Percentiles rank a stretch among this genome's conserved stretches.
phyloP scores from a whole-genome alignment of 1,140 invertebrate species.

The Pararge aegeria region DNA sequence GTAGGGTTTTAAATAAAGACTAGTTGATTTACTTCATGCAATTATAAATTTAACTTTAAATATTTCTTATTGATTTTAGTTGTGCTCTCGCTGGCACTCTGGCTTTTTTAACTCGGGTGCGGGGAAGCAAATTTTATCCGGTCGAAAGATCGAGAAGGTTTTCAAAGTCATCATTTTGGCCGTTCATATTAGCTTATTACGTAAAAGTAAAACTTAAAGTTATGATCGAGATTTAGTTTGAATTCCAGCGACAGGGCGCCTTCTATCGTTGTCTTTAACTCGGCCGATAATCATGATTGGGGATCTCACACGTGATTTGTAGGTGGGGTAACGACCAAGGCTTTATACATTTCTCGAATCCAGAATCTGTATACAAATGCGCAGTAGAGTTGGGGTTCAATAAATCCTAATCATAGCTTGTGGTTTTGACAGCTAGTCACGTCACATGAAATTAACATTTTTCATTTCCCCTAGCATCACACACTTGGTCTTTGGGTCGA shows the following conservation, averaged over 20 bases:
- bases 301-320: no score
- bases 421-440: conserved; percentile 68
- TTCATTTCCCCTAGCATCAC: conserved; percentile 30
- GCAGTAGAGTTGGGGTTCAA: not conserved
- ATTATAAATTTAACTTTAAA: not conserved
- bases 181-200: no score
- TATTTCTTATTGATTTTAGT: not conserved
- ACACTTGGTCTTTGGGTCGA: not conserved
- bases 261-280: no score
- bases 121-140: no score
- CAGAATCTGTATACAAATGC: no score
- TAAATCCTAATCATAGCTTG: conserved; percentile 24
- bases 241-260: no score
- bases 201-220: no score
- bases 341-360: no score
- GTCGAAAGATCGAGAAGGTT: not conserved
- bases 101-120: not conserved
- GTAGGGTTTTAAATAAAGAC: not conserved
- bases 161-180: no score
- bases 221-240: no score
- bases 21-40: not conserved
- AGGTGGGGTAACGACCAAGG: no score
- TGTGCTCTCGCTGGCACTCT: not conserved
- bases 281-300: no score
- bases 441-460: conserved; percentile 55